Evolutionary conservation across 2,113 vertebrate genomes (phyloP), one percentile per base, ranked within the genome.

Genomic region (Notechis scutatus): DNA sequence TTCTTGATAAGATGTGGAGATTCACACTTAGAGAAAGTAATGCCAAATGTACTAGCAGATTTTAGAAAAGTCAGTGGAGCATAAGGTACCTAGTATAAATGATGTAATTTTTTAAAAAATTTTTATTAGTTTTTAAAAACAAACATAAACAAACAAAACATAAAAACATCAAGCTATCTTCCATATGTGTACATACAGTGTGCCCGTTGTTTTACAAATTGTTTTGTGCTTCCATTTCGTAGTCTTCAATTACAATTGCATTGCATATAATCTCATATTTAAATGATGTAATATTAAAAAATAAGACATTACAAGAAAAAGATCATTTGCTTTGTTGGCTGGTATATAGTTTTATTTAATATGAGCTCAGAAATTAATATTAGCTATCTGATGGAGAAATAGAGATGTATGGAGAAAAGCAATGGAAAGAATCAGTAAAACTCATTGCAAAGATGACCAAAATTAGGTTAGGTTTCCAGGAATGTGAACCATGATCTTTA

Each of bases 401-500:
- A 81, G 69, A 81, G 15, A 39, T 39, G 20, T 81, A 39, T 18
- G 1, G 34, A 39, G 34, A 20, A 81, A 81, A 34, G 34, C 69
- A 81, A 34, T 26, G 87, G 88, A 34, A 93, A 93, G 95, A 92
- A 94, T 87, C 91, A 61, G 34, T 34, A 18, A 52, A 93, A 88
- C 34, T 55, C 12, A 55, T 57, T 90, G 89, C 57, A 20, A 50
- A 47, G 15, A 5, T 90, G 15, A 69, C 64, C 81, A 88, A 45
- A 26, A 54, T 26, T 56, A 12, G 42, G 42, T 45, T 90, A 86
- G 45, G 42, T 20, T 61, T 39, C 45, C 29, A 61, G 74, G 42
- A 86, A n/a, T 12, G 11, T 26, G n/a, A 56, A 93, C 88, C 23
- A 54, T 45, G 34, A 50, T 90, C 50, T 74, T 74, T 52, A 85